Percentiles rank a stretch among this genome's conserved stretches.
phyloP scores from a whole-genome alignment of 2,888 invertebrate species.

The Dichetophora obliterata region DNA sequence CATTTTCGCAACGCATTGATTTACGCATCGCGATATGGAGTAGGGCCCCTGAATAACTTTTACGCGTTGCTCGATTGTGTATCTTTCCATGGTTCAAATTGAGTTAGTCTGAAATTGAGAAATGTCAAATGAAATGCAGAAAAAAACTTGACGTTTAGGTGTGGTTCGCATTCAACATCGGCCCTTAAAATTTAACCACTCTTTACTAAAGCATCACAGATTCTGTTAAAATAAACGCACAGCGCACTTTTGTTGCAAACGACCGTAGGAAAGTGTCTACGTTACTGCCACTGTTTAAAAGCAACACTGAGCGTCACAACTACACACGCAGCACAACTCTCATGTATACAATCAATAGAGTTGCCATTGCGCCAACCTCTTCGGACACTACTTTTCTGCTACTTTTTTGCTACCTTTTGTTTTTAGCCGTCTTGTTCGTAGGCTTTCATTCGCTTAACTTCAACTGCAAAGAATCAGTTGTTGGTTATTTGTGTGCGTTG shows the following conservation, averaged over 20 bases:
- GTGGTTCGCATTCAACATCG: too few relatives aligned
- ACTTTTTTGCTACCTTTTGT: neutral
- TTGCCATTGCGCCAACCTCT: neutral
- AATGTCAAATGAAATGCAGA: too few relatives aligned
- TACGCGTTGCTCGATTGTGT: too few relatives aligned
- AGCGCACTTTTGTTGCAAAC: constrained; percentile 15
- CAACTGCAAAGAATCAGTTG: constrained; percentile 35
- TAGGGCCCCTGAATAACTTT: too few relatives aligned
- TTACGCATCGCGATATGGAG: too few relatives aligned
- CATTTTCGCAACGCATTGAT: too few relatives aligned
- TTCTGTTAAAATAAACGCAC: neutral
- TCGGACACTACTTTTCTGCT: neutral
- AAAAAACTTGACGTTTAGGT: too few relatives aligned
- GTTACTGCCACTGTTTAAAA: neutral
- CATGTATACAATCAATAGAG: neutral
- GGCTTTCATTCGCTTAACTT: constrained; percentile 13
- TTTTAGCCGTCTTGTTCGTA: neutral
- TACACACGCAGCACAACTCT: neutral
- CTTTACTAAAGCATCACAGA: neutral
- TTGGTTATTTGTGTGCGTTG: constrained; percentile 27
- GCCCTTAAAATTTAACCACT: too few relatives aligned
- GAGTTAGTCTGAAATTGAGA: too few relatives aligned
- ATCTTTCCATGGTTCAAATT: too few relatives aligned
- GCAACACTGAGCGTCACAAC: neutral
- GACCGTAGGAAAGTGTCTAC: constrained; percentile 9